Conservation (phyloP, 2,113 vertebrate genomes). For the Perca schrenkii region DNA sequence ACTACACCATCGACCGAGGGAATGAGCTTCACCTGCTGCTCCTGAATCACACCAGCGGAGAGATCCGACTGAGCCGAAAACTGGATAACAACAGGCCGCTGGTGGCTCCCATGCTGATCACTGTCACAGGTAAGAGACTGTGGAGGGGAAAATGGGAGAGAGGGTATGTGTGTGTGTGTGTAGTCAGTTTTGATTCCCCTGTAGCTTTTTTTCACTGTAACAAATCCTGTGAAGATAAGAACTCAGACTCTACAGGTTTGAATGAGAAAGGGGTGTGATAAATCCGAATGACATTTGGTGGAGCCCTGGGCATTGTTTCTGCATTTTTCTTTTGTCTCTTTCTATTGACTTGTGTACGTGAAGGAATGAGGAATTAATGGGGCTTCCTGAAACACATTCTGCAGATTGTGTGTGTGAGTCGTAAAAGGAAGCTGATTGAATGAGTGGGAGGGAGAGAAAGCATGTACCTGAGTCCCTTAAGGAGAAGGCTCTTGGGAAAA, state of each 20-base stretch:
- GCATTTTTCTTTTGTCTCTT: not conserved
- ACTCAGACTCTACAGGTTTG: conserved; percentile 34
- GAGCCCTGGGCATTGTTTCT: conserved; percentile 11
- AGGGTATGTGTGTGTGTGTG: not conserved
- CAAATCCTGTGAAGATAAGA: conserved; percentile 61
- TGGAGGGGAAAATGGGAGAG: conserved; percentile 25
- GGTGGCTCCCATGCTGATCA: conserved; percentile 96
- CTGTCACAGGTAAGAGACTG: conserved; percentile 93
- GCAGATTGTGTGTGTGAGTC: not conserved
- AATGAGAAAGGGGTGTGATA: conserved; percentile 25
- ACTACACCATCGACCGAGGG: conserved; percentile 96
- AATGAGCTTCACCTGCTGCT: conserved; percentile 97
- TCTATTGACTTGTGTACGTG: not conserved
- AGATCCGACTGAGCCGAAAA: conserved; percentile 95
- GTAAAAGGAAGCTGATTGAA: not conserved
- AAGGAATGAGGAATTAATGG: not conserved
- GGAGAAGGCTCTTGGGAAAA: not conserved
- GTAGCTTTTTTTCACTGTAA: conserved; percentile 45
- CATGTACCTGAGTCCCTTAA: not conserved
- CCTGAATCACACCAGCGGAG: conserved; percentile 96
- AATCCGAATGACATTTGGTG: conserved; percentile 8
- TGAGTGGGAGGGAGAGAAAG: not conserved
- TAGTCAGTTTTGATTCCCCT: conserved; percentile 26
- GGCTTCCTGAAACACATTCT: not conserved
- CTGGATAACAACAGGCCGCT: conserved; percentile 98